Evolutionary conservation across 2,797 vertebrate species (phyloP), one percentile per base, ranked within the genome.

Genomic region (Huso huso): DNA sequence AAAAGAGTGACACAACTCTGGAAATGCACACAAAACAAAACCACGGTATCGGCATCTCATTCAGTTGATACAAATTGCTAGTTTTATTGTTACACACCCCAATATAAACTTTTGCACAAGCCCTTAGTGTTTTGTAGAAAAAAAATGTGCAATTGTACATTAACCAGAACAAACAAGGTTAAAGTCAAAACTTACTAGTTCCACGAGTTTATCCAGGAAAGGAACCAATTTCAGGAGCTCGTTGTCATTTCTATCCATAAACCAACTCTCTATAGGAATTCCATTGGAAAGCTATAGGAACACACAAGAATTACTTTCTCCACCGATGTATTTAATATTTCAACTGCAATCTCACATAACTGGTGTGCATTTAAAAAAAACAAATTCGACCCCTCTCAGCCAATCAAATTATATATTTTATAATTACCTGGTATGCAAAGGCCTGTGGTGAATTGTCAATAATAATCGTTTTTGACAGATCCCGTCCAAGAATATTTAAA

Each of bases 201-300:
- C 94, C 78, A 99, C 96, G 74, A 99, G 88, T 86, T 94, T 96
- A 90, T 98, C 95, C 89, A 99, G 87, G 86, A 99, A 98, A 65
- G 96, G 96, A 79, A 99, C 95, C 87, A 99, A 84, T 86, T 98
- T 99, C 83, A 98, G 89, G 69, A 99, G 93, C 83, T 99, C 96
- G 68, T 91, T 96, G 90, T 99, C 96, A 79, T 97, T 98, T 88
- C 92, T 97, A 87, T 99, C 96, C 93, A 99, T 95, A 87, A 98
- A 99, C 96, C 96, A 99, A 83, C 96, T 99, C 86, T 99, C 96
- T 86, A 98, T 99, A 75, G 96, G 96, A 84, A 99, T 98, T 75
- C 96, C 96, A 81, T 99, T 98, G 77, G 96, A 98, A 84, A 99
- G 90, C 96, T 98, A 75, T 71, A 80, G 60, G 57, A 18, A 61